Conservation (phyloP, 2,113 vertebrate genomes). For the Scomber japonicus region DNA sequence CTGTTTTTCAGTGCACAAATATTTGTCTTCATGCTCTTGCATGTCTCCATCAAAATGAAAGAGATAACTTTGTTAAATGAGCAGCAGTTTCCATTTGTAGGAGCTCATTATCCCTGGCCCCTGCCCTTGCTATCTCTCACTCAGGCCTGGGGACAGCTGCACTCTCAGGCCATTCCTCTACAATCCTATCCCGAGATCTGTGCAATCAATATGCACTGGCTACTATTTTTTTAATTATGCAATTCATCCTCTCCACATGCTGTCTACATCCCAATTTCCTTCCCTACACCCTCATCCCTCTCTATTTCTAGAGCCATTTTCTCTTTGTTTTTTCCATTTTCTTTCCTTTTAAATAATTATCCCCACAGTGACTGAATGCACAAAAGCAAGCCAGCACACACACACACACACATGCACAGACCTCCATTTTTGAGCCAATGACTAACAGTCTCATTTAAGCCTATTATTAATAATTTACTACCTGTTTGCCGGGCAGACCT, state of each 20-base stretch:
- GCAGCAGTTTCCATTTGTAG: slow-evolving; percentile 45
- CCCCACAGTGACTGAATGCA: slow-evolving; percentile 45
- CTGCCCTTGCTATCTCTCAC: slow-evolving; percentile 48
- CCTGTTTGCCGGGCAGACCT: slow-evolving; percentile 41
- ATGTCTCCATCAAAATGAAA: slow-evolving; percentile 29
- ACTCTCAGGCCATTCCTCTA: slow-evolving; percentile 51
- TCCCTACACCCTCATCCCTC: slow-evolving; percentile 6
- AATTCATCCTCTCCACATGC: slow-evolving; percentile 65
- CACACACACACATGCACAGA: slow-evolving; percentile 11
- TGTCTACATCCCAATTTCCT: slow-evolving; percentile 50
- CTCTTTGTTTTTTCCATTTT: slow-evolving; percentile 50
- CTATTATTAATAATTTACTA: slow-evolving; percentile 63
- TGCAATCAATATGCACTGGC: slow-evolving; percentile 66
- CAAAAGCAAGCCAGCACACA: slow-evolving; percentile 21
- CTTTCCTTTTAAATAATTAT: slow-evolving; percentile 61
- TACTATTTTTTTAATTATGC: slow-evolving; percentile 70
- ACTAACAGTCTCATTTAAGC: slow-evolving; percentile 58
- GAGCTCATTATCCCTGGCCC: slow-evolving; percentile 60
- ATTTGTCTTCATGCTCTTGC: slow-evolving; percentile 3
- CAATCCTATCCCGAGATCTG: slow-evolving; percentile 52
- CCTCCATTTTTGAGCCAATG: slow-evolving; percentile 36
- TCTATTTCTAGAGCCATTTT: slow-evolving; percentile 45
- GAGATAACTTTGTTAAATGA: slow-evolving; percentile 44
- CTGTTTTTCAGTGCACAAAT: background rate
- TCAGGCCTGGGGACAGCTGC: slow-evolving; percentile 51